Evolutionary conservation across 2,113 vertebrate genomes (phyloP).

Genomic region (Mus pahari): DNA sequence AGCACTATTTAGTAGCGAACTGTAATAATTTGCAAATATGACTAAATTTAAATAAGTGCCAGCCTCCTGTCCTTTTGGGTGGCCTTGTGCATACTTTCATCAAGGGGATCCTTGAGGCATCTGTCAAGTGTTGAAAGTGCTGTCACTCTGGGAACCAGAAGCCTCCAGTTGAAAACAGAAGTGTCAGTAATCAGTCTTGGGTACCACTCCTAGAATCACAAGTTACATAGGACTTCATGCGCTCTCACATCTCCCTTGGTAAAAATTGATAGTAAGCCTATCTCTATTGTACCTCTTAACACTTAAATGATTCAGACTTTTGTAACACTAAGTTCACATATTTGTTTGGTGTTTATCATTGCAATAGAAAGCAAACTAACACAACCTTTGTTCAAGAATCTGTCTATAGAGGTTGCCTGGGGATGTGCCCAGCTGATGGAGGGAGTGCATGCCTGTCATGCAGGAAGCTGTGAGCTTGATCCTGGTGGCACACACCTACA

Average conservation of each 20-base stretch:
- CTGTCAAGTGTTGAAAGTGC: not conserved
- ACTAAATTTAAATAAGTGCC: not conserved
- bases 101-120: not conserved
- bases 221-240: not conserved
- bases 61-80: not conserved
- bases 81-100: not conserved
- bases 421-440: not conserved
- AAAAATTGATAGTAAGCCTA: not conserved
- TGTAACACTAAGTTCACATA: not conserved
- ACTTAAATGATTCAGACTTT: too few species aligned
- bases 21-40: not conserved
- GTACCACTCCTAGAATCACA: not conserved
- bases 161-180: not conserved
- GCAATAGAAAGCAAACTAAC: not conserved
- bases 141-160: not conserved
- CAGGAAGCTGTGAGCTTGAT: not conserved
- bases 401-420: not conserved
- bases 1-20: constrained; percentile 29
- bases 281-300: not conserved
- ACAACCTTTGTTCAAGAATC: not conserved
- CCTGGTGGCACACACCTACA: not conserved
- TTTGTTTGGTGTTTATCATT: not conserved
- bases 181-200: not conserved
- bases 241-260: not conserved
- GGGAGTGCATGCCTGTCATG: too few species aligned